A percentile compares a stretch with the other conserved stretches of the same genome.
Evolutionary conservation across 2,113 vertebrate species (phyloP).

Genomic region (Thermophis baileyi): DNA sequence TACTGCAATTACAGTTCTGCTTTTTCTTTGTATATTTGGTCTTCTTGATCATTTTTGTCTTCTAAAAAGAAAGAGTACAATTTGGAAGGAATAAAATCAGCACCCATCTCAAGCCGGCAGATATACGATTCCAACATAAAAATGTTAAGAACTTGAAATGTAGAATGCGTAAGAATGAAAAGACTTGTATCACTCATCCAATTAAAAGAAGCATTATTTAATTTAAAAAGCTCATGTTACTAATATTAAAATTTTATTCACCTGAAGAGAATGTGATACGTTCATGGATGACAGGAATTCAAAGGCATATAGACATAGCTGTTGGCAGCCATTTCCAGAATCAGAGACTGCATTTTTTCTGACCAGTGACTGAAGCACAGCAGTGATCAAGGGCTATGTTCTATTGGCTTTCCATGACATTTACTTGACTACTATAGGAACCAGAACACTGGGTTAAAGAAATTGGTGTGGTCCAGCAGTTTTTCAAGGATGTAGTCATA

Average conservation of each 20-base stretch:
- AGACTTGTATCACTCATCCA: neutral
- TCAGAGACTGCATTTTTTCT: neutral
- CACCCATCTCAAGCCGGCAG: conserved; percentile 36
- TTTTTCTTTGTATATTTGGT: conserved; percentile 9
- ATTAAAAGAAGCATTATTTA: conserved; percentile 8
- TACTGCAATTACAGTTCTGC: conserved; percentile 31
- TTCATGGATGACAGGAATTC: neutral
- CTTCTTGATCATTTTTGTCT: conserved; percentile 39
- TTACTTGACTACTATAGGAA: neutral
- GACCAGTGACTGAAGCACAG: neutral
- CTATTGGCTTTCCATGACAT: neutral
- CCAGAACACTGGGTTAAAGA: neutral
- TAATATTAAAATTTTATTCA: conserved; percentile 35
- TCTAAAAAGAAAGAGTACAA: conserved; percentile 1
- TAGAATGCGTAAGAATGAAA: conserved; percentile 9
- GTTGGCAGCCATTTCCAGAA: neutral
- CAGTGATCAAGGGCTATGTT: neutral
- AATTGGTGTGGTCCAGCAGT: neutral
- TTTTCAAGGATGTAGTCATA: conserved; percentile 24
- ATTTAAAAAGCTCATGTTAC: conserved; percentile 40
- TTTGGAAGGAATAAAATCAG: conserved; percentile 22
- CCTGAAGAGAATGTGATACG: neutral
- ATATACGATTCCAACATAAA: neutral
- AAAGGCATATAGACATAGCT: neutral
- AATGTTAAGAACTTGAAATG: conserved; percentile 35